Evolutionary conservation across 2,888 invertebrate species (phyloP), one percentile per base, ranked within the genome.

Genomic region (Tiliacea aurago): DNA sequence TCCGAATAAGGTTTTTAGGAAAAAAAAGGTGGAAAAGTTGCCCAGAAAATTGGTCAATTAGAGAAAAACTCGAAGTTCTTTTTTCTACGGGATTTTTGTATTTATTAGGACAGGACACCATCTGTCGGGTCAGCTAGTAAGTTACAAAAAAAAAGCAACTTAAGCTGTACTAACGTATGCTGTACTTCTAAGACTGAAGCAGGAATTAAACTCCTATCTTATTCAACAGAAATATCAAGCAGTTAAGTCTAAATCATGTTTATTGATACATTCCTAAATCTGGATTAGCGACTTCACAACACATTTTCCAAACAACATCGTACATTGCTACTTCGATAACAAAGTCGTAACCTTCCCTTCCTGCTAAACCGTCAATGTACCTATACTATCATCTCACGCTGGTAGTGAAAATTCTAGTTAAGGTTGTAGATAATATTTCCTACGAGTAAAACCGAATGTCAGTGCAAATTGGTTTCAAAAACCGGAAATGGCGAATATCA

Each of bases 401-500:
- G 15, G 11, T 7, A 28, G n/a, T 10, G 1, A 20, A 33, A 20
- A 53, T 62, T 28, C 37, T 28, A 10, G 43, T 62, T 10, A 1
- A 18, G 9, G 15, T 47, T 6, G 18, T 13, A 28, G 20, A 18
- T 13, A 37, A 33, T 28, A 37, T 66, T 55, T 65, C 53, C 4
- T 59, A 70, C 15, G 9, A 62, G 51, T 62, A 18, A 66, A 67
- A 59, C 84, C 84, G 88, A 87, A 89, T 80, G 85, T 79, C 61
- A 81, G 59, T 70, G 74, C 76, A 89, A 90, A 90, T 90, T 89
- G 90, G 62, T 78, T 76, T 70, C 55, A 69, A 75, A 74, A 80
- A 71, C 70, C 82, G 76, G 84, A 80, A 75, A 84, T 80, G 66
- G 67, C 55, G 43, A 43, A 67, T 33, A 75, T 70, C 74, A 71